phyloP scores from a whole-genome alignment of 23 tunicate genomes.

The Trididemnum clinides region DNA sequence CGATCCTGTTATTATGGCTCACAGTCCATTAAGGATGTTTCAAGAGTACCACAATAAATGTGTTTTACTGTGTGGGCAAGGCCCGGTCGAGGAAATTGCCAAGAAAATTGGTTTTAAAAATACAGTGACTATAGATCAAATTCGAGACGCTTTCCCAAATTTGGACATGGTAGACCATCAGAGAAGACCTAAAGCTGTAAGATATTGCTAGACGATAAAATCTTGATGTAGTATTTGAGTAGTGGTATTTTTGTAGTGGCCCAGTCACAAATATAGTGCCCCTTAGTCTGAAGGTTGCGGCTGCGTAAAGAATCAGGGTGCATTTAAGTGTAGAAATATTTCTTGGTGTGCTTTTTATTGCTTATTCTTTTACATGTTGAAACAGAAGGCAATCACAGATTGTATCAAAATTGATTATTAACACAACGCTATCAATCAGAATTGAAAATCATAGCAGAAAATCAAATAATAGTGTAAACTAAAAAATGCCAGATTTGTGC shows the following conservation, averaged over 20 bases:
- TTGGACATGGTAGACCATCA: slow-evolving; percentile 81
- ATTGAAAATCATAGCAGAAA: too few species aligned
- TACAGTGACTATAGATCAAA: slow-evolving; percentile 69
- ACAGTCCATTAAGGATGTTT: slow-evolving; percentile 73
- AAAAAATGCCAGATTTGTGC: background rate
- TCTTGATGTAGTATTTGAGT: background rate
- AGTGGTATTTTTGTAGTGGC: background rate
- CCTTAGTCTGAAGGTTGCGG: too few species aligned
- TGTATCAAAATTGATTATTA: too few species aligned
- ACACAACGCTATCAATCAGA: too few species aligned
- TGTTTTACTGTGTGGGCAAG: slow-evolving; percentile 73
- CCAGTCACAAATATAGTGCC: background rate
- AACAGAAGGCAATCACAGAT: too few species aligned
- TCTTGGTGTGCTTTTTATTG: too few species aligned
- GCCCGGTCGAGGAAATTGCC: slow-evolving; percentile 76
- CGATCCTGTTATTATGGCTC: slow-evolving; percentile 85
- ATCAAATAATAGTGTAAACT: too few species aligned
- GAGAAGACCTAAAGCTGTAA: slow-evolving; percentile 53
- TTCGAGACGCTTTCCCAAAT: slow-evolving; percentile 62
- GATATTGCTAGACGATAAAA: background rate
- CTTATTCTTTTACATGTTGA: too few species aligned
- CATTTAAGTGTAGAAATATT: too few species aligned
- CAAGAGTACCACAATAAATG: slow-evolving; percentile 64
- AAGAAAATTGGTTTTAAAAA: slow-evolving; percentile 78
- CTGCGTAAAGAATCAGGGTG: too few species aligned